A percentile compares a stretch with the other conserved stretches of the same genome.
Conservation (phyloP, 2,888 invertebrate species). For the Napeogenes sylphis region DNA sequence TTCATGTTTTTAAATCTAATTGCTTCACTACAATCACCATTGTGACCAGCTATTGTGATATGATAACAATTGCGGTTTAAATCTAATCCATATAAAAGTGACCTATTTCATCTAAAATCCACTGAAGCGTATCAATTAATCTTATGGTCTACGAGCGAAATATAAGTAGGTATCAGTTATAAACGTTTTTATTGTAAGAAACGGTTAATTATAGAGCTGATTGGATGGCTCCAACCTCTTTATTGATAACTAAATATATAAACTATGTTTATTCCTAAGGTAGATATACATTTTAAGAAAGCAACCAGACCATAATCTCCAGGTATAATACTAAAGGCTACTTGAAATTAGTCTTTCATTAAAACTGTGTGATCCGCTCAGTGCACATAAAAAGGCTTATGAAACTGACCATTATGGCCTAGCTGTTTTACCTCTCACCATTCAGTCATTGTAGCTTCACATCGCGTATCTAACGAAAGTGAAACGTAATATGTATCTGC, state of each 20-base stretch:
- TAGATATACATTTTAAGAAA: too few relatives aligned
- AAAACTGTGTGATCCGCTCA: slow-evolving; percentile 17
- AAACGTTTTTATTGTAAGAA: slow-evolving; percentile 11
- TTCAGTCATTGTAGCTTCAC: slow-evolving; percentile 29
- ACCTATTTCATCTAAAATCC: slow-evolving; percentile 29
- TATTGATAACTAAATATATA: background rate
- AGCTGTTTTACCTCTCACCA: slow-evolving; percentile 24
- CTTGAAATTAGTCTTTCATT: background rate
- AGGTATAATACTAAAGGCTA: too few relatives aligned
- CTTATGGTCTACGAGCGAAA: slow-evolving; percentile 33
- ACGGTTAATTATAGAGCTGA: slow-evolving; percentile 3
- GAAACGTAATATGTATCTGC: slow-evolving; percentile 45
- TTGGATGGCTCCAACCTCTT: background rate
- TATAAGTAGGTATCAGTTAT: slow-evolving; percentile 1
- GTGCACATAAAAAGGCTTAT: slow-evolving; percentile 24
- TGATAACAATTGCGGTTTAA: slow-evolving; percentile 26
- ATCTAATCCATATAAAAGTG: slow-evolving; percentile 32
- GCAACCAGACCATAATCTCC: too few relatives aligned
- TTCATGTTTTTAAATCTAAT: slow-evolving; percentile 19
- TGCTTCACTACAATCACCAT: slow-evolving; percentile 21
- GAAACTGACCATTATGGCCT: slow-evolving; percentile 15
- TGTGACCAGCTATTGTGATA: slow-evolving; percentile 25
- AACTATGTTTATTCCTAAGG: background rate
- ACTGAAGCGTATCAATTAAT: slow-evolving; percentile 47
- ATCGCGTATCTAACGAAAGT: slow-evolving; percentile 57